Evolutionary conservation across 2,113 vertebrate genomes (phyloP).

Genomic region (Neotragus moschatus): DNA sequence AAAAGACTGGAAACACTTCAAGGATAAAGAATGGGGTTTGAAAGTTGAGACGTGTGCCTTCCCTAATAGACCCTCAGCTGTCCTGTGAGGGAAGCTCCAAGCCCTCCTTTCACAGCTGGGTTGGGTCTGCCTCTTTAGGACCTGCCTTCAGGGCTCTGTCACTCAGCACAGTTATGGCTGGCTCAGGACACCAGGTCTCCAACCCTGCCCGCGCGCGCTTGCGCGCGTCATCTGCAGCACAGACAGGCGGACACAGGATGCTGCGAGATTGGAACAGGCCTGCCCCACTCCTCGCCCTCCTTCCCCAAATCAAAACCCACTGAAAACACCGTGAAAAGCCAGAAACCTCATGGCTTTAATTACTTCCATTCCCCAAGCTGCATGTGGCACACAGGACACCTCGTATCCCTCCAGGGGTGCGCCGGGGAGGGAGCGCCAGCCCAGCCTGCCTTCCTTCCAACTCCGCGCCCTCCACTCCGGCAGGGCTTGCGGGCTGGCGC

Average conservation of each 20-base stretch:
- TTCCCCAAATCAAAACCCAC: conserved; percentile 60
- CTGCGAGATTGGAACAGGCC: not conserved
- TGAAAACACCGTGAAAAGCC: conserved; percentile 33
- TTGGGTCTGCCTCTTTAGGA: not conserved
- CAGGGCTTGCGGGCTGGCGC: conserved; percentile 34
- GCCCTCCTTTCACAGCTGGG: not conserved
- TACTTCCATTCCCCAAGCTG: conserved; percentile 46
- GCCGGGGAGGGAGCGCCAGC: not conserved
- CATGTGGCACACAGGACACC: conserved; percentile 54
- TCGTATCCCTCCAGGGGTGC: not conserved
- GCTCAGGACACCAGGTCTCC: not conserved
- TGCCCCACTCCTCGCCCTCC: not conserved
- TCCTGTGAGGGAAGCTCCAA: not conserved
- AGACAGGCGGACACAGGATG: conserved; percentile 11
- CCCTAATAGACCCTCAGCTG: not conserved
- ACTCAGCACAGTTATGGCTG: not conserved
- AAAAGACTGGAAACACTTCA: conserved; percentile 4
- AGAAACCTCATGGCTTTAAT: conserved; percentile 56
- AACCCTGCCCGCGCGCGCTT: not conserved
- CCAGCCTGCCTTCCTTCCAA: not conserved
- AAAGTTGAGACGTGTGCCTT: not conserved
- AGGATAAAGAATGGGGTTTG: not conserved
- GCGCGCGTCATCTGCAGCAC: conserved; percentile 8
- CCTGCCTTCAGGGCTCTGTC: not conserved
- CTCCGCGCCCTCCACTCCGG: not conserved